These are phyloP conservation scores for Anastatus disparis DNA, from an alignment of 1,140 invertebrate species.

Conservation along the genomic window DNA sequence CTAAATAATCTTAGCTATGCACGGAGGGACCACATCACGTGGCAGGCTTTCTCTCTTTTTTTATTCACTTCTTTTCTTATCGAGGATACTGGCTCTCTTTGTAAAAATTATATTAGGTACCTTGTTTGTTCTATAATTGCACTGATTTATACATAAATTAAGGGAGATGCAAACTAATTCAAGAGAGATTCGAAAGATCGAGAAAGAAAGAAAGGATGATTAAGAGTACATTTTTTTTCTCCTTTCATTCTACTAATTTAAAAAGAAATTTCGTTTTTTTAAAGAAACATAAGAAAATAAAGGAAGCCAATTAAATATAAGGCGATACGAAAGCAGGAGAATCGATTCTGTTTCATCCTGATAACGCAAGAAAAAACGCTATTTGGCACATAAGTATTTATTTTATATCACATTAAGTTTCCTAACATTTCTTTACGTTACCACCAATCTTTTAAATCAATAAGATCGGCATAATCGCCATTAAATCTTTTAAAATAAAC, in stretches of 20 bases:
- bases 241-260: background rate
- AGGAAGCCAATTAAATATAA: slow-evolving; percentile 47
- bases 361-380: slow-evolving; percentile 56
- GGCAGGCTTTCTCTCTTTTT: slow-evolving; percentile 19
- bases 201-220: background rate
- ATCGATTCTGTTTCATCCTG: slow-evolving; percentile 13
- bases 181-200: background rate
- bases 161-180: slow-evolving; percentile 41
- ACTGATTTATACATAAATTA: slow-evolving; percentile 59
- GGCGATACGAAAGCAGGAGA: slow-evolving; percentile 49
- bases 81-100: slow-evolving; percentile 64
- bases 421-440: slow-evolving; percentile 34
- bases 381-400: slow-evolving; percentile 63
- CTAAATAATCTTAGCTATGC: slow-evolving; percentile 17
- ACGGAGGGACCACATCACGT: slow-evolving; percentile 16
- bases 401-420: slow-evolving; percentile 60
- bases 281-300: slow-evolving; percentile 41
- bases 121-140: slow-evolving; percentile 59
- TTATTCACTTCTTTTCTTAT: slow-evolving; percentile 14
- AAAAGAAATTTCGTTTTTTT: no score
- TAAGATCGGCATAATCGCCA: background rate
- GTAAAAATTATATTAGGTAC: slow-evolving; percentile 65
- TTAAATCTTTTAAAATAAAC: no score
- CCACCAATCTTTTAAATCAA: background rate
- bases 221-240: background rate